phyloP scores from a whole-genome alignment of 1,140 invertebrate species.

The Trichogramma pretiosum region DNA sequence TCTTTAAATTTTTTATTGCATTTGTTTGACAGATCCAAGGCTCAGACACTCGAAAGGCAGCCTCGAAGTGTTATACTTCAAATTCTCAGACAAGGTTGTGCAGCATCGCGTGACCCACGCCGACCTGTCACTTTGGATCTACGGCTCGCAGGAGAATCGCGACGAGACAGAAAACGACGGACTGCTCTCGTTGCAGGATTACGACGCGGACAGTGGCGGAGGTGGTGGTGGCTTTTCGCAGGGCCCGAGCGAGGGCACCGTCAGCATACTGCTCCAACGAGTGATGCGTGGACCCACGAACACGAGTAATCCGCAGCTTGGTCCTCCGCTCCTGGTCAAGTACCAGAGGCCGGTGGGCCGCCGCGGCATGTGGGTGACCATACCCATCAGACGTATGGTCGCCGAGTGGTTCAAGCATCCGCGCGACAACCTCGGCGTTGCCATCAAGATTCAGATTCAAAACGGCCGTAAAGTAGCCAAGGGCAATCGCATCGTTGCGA shows the following conservation, averaged over 20 bases:
- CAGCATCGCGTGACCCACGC: conserved; percentile 47
- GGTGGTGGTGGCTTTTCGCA: conserved; percentile 8
- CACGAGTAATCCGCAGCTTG: conserved; percentile 27
- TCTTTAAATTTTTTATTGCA: conserved; percentile 15
- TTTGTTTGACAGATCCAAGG: conserved; percentile 45
- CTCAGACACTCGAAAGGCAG: conserved; percentile 42
- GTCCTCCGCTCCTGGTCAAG: conserved; percentile 37
- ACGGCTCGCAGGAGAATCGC: conserved; percentile 28
- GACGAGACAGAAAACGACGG: too few relatives aligned
- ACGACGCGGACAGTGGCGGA: conserved; percentile 11
- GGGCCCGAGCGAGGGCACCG: conserved; percentile 11
- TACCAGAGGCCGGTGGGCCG: conserved; percentile 36
- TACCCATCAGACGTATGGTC: conserved; percentile 69
- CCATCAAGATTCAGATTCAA: conserved; percentile 51
- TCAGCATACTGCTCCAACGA: conserved; percentile 40
- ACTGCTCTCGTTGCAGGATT: conserved; percentile 18
- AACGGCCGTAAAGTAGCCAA: conserved; percentile 25
- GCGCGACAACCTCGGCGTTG: conserved; percentile 63
- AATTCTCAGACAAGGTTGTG: conserved; percentile 49
- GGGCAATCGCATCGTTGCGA: conserved; percentile 36
- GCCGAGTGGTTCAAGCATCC: conserved; percentile 65
- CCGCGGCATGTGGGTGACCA: conserved; percentile 59
- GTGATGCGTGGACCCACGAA: conserved; percentile 33
- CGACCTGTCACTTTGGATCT: conserved; percentile 48
- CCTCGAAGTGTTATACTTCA: conserved; percentile 48